These are phyloP conservation scores for Chrysocyon brachyurus DNA, from an alignment of 2,797 vertebrate genomes.

Conservation along the genomic window DNA sequence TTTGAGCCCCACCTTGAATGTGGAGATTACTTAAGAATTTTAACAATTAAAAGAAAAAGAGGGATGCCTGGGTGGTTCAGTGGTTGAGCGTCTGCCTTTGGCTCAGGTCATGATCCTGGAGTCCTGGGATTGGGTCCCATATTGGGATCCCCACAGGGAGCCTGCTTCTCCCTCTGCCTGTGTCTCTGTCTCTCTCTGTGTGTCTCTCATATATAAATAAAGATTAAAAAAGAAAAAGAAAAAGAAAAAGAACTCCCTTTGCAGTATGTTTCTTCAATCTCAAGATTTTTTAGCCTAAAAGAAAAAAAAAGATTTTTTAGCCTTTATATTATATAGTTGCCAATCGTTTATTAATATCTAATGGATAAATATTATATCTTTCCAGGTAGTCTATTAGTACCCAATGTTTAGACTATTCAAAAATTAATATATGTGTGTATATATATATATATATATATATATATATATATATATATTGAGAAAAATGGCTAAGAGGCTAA, in stretches of 20 bases:
- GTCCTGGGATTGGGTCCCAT: no score
- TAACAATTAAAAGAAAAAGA: no score
- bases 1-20: not conserved
- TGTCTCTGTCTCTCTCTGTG: no score
- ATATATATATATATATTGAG: no score
- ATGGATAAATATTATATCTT: not conserved
- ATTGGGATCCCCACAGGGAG: no score
- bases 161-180: no score
- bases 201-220: no score
- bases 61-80: no score
- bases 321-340: not conserved
- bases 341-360: not conserved
- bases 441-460: no score
- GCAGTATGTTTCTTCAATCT: not conserved
- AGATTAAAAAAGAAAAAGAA: no score
- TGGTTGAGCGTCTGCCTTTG: no score
- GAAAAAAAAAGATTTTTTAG: not conserved
- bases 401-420: not conserved
- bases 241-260: not conserved
- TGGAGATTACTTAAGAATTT: not conserved
- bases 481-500: not conserved
- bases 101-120: no score
- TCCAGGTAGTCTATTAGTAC: slow-evolving; percentile 5
- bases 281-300: not conserved
- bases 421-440: not conserved